Evolutionary conservation across 2,113 vertebrate genomes (phyloP).

Genomic region (Elgaria multicarinata): DNA sequence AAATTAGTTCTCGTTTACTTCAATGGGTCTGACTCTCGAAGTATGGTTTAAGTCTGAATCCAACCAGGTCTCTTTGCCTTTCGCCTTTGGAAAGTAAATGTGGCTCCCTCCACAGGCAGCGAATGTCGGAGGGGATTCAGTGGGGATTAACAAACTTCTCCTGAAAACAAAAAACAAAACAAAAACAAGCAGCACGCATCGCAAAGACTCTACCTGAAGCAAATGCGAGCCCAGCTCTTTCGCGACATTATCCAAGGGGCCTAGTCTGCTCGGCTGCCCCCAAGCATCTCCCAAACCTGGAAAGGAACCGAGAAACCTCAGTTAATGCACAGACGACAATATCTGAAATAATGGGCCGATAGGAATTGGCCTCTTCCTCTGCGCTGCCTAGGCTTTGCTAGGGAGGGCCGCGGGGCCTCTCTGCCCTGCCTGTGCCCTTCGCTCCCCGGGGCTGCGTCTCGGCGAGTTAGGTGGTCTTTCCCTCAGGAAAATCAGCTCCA

Average conservation of each 20-base stretch:
- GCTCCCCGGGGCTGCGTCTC: too few species aligned
- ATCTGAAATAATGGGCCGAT: background rate
- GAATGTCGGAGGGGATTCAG: background rate
- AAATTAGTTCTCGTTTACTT: too few species aligned
- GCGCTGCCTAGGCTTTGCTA: background rate
- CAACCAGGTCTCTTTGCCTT: background rate
- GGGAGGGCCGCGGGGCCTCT: background rate
- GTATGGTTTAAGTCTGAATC: too few species aligned
- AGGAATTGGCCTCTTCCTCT: accelerated
- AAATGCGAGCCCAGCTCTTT: conserved; percentile 94
- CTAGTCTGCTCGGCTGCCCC: conserved; percentile 83
- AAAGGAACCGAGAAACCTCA: conserved; percentile 1
- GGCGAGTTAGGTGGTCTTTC: background rate
- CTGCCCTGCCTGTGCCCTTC: background rate
- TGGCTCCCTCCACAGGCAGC: background rate
- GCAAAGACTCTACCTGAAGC: conserved; percentile 82
- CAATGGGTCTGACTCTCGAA: too few species aligned
- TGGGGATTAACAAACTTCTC: background rate
- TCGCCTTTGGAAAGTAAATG: background rate
- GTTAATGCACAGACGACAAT: background rate
- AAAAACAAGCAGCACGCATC: background rate
- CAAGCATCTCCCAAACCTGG: conserved; percentile 91
- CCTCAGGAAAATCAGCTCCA: background rate
- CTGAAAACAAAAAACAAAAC: background rate
- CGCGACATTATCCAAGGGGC: conserved; percentile 88